phyloP scores from a whole-genome alignment of 2,888 invertebrate genomes.

The Diaphora mendica region DNA sequence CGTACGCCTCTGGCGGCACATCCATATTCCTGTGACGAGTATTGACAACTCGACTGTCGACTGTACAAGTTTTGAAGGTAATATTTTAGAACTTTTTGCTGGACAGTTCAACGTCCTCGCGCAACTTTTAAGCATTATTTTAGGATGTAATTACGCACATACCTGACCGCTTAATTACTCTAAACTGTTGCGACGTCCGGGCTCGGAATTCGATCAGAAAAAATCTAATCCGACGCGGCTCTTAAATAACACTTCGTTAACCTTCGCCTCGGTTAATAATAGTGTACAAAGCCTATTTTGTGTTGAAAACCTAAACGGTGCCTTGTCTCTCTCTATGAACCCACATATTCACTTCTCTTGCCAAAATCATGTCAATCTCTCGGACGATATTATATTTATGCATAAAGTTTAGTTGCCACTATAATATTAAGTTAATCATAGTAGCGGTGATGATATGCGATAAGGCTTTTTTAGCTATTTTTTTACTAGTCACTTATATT shows the following conservation, averaged over 20 bases:
- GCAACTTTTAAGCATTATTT: constrained; percentile 71
- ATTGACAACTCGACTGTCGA: constrained; percentile 74
- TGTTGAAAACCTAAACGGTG: constrained; percentile 55
- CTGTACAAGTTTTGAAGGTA: constrained; percentile 66
- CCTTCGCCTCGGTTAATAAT: constrained; percentile 66
- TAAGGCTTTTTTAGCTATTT: constrained; percentile 53
- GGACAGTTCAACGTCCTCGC: constrained; percentile 70
- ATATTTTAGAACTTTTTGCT: constrained; percentile 69
- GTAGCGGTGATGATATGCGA: constrained; percentile 33
- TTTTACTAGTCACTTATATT: constrained; percentile 64
- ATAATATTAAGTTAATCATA: constrained; percentile 31
- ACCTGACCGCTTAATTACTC: constrained; percentile 81
- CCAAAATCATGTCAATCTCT: constrained; percentile 69
- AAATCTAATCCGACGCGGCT: constrained; percentile 72
- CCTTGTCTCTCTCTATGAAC: constrained; percentile 74
- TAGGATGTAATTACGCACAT: constrained; percentile 79
- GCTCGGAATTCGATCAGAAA: constrained; percentile 66
- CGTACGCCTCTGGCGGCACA: constrained; percentile 74
- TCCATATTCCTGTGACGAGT: constrained; percentile 83
- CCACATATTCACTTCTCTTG: constrained; percentile 64
- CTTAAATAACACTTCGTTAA: constrained; percentile 73
- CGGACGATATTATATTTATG: constrained; percentile 49
- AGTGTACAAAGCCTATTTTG: constrained; percentile 51
- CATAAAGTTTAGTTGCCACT: constrained; percentile 42
- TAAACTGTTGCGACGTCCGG: constrained; percentile 72